phyloP scores from a whole-genome alignment of 2,888 invertebrate genomes.

The Leptinotarsa tumamoca region DNA sequence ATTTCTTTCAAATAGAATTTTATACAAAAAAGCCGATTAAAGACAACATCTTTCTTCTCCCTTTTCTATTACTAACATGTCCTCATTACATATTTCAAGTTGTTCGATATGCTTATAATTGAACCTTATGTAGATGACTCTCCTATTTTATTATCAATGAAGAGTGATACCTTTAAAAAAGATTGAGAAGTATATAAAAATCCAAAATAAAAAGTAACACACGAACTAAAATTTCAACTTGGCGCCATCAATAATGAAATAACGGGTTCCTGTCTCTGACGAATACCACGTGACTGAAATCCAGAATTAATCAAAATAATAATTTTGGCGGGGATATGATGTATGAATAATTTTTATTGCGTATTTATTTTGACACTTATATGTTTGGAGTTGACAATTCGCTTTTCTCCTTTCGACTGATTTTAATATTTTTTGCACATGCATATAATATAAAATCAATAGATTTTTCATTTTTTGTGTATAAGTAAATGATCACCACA shows the following conservation, averaged over 20 bases:
- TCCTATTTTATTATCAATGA: not conserved
- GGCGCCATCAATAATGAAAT: slow-evolving; percentile 72
- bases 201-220: not conserved
- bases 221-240: slow-evolving; percentile 3
- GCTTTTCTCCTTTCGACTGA: too few species aligned
- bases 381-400: not conserved
- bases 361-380: not conserved
- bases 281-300: slow-evolving; percentile 68
- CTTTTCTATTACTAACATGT: slow-evolving; percentile 69
- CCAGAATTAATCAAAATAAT: slow-evolving; percentile 15
- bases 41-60: slow-evolving; percentile 54
- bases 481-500: too few species aligned
- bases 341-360: not conserved
- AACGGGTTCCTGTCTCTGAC: slow-evolving; percentile 62
- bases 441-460: too few species aligned
- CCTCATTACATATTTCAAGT: slow-evolving; percentile 67
- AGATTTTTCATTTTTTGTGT: too few species aligned
- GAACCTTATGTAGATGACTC: not conserved
- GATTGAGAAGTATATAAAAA: not conserved
- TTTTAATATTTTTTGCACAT: too few species aligned
- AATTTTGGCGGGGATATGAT: slow-evolving; percentile 27
- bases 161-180: not conserved
- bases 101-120: slow-evolving; percentile 9
- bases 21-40: not conserved
- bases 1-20: not conserved